Evolutionary conservation across 2,113 vertebrate species (phyloP).

Genomic region (Lepus europaeus): DNA sequence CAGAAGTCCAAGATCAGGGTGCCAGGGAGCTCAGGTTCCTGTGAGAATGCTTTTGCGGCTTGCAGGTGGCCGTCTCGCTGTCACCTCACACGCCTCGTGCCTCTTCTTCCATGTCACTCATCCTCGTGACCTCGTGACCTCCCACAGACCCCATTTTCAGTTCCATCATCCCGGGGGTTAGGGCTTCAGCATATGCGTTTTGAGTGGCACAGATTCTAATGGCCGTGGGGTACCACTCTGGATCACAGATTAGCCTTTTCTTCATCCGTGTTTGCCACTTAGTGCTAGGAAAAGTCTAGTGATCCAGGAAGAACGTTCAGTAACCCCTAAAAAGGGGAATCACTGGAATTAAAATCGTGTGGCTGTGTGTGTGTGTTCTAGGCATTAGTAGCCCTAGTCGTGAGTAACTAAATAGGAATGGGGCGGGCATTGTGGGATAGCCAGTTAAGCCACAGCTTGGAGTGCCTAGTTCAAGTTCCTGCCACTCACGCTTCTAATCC

Average conservation of each 20-base stretch:
- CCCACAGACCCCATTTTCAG: not conserved
- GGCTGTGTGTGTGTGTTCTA: not conserved
- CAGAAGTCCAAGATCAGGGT: not conserved
- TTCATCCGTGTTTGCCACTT: not conserved
- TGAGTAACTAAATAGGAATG: not conserved
- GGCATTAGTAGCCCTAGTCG: not conserved
- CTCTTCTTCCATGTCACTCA: not conserved
- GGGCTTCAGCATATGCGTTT: not conserved
- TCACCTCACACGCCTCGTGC: not conserved
- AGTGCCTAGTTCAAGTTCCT: too few species aligned
- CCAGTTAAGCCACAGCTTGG: too few species aligned
- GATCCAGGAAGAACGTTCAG: not conserved
- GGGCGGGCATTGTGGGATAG: too few species aligned
- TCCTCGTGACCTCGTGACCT: not conserved
- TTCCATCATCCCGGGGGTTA: not conserved
- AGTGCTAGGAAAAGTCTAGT: not conserved
- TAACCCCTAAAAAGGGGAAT: not conserved
- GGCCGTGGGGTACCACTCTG: not conserved
- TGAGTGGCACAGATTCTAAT: accelerated
- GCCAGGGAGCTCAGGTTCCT: not conserved
- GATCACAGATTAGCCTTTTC: not conserved
- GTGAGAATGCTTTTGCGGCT: not conserved
- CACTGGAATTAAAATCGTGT: not conserved
- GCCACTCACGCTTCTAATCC: too few species aligned
- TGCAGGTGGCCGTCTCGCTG: not conserved